These are phyloP conservation scores for Nephrotoma flavescens DNA, from an alignment of 2,888 invertebrate species.

Conservation along the genomic window DNA sequence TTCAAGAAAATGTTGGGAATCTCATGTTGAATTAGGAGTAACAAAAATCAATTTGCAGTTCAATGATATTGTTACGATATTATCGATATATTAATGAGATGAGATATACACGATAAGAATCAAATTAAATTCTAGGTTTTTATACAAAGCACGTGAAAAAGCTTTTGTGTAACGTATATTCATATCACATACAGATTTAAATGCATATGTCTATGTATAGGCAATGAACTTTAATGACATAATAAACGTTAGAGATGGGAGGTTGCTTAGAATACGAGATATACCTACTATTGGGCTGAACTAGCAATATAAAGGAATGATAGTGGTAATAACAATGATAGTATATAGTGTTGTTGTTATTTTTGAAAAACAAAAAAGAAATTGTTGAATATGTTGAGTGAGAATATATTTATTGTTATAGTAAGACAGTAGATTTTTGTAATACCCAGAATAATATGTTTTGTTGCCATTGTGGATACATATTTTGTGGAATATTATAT, in stretches of 20 bases:
- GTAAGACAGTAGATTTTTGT: background rate
- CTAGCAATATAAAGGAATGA: background rate
- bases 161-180: background rate
- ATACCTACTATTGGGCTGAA: background rate
- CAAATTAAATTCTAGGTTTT: background rate
- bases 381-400: background rate
- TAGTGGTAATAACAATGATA: background rate
- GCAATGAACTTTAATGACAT: background rate
- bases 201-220: background rate
- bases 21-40: background rate
- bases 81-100: background rate
- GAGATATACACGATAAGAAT: background rate
- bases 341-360: background rate
- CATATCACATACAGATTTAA: background rate
- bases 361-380: background rate
- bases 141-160: background rate
- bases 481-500: background rate
- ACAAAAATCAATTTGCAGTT: background rate
- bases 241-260: background rate
- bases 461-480: background rate
- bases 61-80: background rate
- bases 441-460: background rate
- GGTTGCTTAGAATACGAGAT: background rate
- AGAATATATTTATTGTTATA: background rate
- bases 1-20: background rate